These are phyloP conservation scores for Mustela nigripes DNA, from an alignment of 2,113 vertebrate species.

Conservation along the genomic window DNA sequence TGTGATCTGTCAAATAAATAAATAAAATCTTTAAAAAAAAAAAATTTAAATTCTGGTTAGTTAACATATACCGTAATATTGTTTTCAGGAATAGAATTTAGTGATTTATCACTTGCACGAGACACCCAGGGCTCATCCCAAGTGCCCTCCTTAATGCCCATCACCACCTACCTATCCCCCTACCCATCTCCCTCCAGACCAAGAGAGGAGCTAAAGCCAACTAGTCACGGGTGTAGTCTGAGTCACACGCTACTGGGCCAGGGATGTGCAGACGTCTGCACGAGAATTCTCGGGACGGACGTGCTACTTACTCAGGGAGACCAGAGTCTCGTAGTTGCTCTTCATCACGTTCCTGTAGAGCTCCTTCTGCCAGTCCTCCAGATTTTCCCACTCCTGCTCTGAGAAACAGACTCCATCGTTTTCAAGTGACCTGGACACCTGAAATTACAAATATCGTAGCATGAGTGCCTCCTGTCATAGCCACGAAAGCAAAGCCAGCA, in stretches of 20 bases:
- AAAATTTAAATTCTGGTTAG: not conserved
- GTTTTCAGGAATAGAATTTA: not conserved
- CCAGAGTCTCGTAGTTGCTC: constrained; percentile 82
- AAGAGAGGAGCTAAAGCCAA: not conserved
- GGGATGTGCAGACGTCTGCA: accelerated
- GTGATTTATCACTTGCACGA: not conserved
- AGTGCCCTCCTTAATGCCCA: not conserved
- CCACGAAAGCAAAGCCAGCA: not conserved
- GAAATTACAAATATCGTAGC: not conserved
- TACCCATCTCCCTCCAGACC: not conserved
- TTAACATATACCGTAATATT: not conserved
- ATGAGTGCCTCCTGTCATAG: not conserved
- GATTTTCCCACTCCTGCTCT: constrained; percentile 81
- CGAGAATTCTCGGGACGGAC: no score
- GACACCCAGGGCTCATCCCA: not conserved
- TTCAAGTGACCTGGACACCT: constrained; percentile 58
- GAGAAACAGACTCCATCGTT: constrained; percentile 72
- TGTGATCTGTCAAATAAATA: no score
- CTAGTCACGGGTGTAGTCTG: not conserved
- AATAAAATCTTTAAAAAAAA: no score
- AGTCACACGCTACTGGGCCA: not conserved
- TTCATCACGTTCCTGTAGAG: constrained; percentile 83
- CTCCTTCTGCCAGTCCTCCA: constrained; percentile 86
- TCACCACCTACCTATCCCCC: not conserved
- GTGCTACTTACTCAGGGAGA: constrained; percentile 79